Evolutionary conservation across 2,113 vertebrate species (phyloP), one percentile per base, ranked within the genome.

Genomic region (Nettapus auritus): DNA sequence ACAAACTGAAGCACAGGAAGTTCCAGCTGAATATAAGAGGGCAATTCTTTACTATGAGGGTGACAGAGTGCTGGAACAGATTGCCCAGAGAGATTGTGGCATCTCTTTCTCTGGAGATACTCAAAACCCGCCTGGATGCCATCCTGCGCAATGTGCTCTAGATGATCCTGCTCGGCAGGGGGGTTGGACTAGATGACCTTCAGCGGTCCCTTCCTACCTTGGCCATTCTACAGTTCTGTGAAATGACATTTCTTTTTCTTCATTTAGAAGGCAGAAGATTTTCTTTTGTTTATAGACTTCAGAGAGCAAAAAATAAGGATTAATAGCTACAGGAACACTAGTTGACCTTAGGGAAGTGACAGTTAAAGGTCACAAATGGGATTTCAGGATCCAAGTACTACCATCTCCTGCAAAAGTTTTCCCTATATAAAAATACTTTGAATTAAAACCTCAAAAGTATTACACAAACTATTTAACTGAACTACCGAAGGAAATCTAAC

Each of bases 381-480:
- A 38, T 50, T 38, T 50, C 29, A 36, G 75, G 59, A 31, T 52
- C 90, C 44, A 23, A 26, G 13, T 52, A 11, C 34, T 71, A 53
- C 34, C 34, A 34, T 74, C 34, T 64, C 17, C 40, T 59, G 59
- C 36, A 50, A 80, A 44, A 89, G 56, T 90, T 52, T 82, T 75
- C 89, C 73, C 63, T 91, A 83, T 90, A 73, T 75, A 90, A 28
- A 94, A 86, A 63, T 62, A 77, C 74, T 73, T 70, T 93, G 52
- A 28, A 84, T 38, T 34, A 64, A 90, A 74, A 63, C 57, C 46
- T 33, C 55, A 88, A 91, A 94, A 87, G 79, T 68, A 95, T 81
- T 79, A 73, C 26, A 81, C 34, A 62, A 93, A 94, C 88, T 94
- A 78, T 92, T 94, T 90, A 74, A 75, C 36, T 52, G 77, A 82